Percentiles rank a stretch among this genome's conserved stretches.
These are phyloP conservation scores for Anoplopoma fimbria DNA, from an alignment of 2,113 vertebrate species.

Conservation along the genomic window DNA sequence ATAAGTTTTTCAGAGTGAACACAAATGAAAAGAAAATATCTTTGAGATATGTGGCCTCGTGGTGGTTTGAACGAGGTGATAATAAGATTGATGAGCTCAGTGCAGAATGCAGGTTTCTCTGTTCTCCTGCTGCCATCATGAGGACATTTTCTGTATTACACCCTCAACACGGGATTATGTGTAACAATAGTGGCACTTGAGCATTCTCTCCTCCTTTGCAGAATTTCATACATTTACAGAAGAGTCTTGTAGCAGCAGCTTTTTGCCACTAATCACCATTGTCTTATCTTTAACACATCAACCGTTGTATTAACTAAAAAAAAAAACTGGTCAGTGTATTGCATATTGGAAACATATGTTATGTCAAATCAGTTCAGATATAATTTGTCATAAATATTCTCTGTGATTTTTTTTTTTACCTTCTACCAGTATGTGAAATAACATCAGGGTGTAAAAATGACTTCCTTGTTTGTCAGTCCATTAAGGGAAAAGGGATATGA, in stretches of 20 bases:
- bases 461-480: background rate
- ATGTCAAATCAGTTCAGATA: background rate
- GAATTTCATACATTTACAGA: background rate
- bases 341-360: background rate
- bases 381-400: background rate
- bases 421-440: background rate
- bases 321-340: background rate
- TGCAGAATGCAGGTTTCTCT: constrained; percentile 2
- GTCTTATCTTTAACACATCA: background rate
- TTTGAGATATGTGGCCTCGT: background rate
- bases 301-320: background rate
- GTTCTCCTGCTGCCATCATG: constrained; percentile 67
- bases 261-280: background rate
- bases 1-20: background rate
- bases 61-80: background rate
- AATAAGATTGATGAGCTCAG: background rate
- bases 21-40: background rate
- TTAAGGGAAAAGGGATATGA: background rate
- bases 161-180: background rate
- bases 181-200: background rate
- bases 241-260: background rate
- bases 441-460: background rate
- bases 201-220: background rate
- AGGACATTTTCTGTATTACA: constrained; percentile 59
- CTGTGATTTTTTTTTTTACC: too few relatives aligned